Evolutionary conservation across 2,888 invertebrate genomes (phyloP), one percentile per base, ranked within the genome.

Genomic region (Palloptera scutellata): DNA sequence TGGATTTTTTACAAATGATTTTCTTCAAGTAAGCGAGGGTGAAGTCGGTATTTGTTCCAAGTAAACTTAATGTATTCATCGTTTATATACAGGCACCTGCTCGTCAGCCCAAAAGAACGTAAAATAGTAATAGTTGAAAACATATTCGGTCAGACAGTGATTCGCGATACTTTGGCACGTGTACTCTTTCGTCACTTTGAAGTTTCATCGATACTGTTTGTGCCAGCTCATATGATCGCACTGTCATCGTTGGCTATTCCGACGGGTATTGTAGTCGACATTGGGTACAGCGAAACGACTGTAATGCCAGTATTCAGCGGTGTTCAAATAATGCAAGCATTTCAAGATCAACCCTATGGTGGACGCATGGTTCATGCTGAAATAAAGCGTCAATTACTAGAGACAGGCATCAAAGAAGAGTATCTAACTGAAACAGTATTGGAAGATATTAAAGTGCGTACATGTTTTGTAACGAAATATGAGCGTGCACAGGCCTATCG

Each of bases 131-230:
- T 98, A 42, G 91, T 98, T 19, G 98, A 98, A 85, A 96, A 95
- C 5, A 86, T 97, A 12, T 88, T 98, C 19, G 91, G 92, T 43
- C 92, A 91, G 4, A 93, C 94, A 0, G 84, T 90, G 64, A 92
- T 96, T 80, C 87, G 97, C 69, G 93, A 97, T 79, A 93, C 93
- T 0, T 86, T 98, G 11, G 97, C 97, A 0, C 93, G 92, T 83
- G 96, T 95, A 19, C 86, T 98, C n/a, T 97, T 95, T 81, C 88
- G 89, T 66, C 97, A 97, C 82, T 98, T 93, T 86, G 97, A 97
- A 89, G 94, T 92, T 60, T 89, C 92, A 0, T 92, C 92, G 0
- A 87, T 95, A 62, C 85, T 93, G 77, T 93, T 95, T 86, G 90
- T 95, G 42, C 95, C 98, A 59, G 90, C 91, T 12, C 95, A 97